Conservation (phyloP, 2,113 vertebrate genomes). For the Dermatemys mawii region DNA sequence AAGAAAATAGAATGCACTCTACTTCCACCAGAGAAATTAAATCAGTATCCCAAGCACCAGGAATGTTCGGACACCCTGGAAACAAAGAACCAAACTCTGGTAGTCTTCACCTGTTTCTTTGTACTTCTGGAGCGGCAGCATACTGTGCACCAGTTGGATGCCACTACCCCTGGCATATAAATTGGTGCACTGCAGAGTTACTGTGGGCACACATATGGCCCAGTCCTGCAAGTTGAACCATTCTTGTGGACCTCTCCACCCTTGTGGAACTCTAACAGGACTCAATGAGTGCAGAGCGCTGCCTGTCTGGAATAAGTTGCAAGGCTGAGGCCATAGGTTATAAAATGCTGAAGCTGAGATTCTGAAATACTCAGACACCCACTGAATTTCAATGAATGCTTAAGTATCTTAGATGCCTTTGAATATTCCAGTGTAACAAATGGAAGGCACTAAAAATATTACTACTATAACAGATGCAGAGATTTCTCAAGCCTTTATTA, state of each 20-base stretch:
- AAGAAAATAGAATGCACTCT: neutral
- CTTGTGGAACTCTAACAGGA: neutral
- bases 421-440: neutral
- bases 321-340: neutral
- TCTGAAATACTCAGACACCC: neutral
- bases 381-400: neutral
- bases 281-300: accelerated
- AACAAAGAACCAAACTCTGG: neutral
- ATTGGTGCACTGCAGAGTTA: neutral
- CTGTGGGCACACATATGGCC: neutral
- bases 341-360: neutral
- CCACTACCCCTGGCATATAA: neutral
- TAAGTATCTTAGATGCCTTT: neutral
- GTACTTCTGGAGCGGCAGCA: neutral
- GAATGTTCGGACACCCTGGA: neutral
- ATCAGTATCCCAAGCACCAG: too few species aligned
- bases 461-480: neutral
- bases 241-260: neutral
- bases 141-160: neutral
- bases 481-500: neutral
- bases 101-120: neutral
- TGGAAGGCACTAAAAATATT: neutral
- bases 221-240: neutral
- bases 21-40: neutral
- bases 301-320: neutral